A percentile compares a stretch with the other conserved stretches of the same genome.
phyloP scores from a whole-genome alignment of 2,797 vertebrate species.

The Pempheris klunzingeri region DNA sequence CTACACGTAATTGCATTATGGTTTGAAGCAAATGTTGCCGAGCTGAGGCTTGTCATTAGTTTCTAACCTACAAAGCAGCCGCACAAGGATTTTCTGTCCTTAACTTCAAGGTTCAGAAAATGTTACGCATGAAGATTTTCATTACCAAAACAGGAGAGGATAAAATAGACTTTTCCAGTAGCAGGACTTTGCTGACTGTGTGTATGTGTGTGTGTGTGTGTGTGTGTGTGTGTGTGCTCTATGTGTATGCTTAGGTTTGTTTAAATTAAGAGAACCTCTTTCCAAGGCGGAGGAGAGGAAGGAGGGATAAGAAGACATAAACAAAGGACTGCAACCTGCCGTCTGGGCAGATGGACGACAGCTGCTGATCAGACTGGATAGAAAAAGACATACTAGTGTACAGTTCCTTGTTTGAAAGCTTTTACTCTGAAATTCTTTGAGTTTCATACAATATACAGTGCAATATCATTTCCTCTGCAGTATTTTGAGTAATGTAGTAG shows the following conservation, averaged over 20 bases:
- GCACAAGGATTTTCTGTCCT: slow-evolving; percentile 13
- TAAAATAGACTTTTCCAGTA: slow-evolving; percentile 44
- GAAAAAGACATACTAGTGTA: slow-evolving; percentile 13
- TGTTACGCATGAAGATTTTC: slow-evolving; percentile 31
- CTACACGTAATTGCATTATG: background rate
- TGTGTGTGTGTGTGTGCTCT: background rate
- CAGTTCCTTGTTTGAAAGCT: slow-evolving; percentile 15
- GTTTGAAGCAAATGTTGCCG: background rate
- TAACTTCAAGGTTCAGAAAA: slow-evolving; percentile 22
- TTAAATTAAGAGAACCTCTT: slow-evolving; percentile 50
- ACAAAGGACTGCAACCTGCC: slow-evolving; percentile 47
- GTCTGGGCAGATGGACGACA: slow-evolving; percentile 50
- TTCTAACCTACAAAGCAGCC: background rate
- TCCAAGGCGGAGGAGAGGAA: slow-evolving; percentile 44
- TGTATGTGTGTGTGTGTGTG: background rate
- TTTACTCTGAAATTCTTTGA: slow-evolving; percentile 51
- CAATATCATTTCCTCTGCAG: slow-evolving; percentile 14
- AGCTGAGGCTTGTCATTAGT: background rate
- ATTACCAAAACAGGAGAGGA: slow-evolving; percentile 52
- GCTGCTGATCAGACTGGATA: slow-evolving; percentile 43
- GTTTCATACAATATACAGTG: background rate
- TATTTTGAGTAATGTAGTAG: background rate
- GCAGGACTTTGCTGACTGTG: slow-evolving; percentile 5
- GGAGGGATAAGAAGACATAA: slow-evolving; percentile 55
- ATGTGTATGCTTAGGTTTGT: slow-evolving; percentile 55